phyloP scores from a whole-genome alignment of 1,140 invertebrate species.

The Papilio helenus region DNA sequence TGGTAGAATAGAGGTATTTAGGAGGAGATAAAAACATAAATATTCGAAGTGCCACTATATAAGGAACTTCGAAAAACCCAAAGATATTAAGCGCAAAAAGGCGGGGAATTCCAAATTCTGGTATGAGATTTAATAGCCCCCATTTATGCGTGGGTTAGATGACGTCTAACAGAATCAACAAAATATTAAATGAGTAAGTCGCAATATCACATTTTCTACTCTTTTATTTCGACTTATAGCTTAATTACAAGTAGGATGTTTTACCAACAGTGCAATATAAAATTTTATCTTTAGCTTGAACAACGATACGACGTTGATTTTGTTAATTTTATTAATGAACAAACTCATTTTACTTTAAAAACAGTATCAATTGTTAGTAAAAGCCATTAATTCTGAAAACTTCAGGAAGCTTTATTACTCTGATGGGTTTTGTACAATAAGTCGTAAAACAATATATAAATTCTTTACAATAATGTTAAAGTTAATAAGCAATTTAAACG shows the following conservation, averaged over 20 bases:
- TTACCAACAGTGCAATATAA: too few relatives aligned
- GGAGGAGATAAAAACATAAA: too few relatives aligned
- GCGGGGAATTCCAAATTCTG: background rate
- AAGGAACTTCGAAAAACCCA: background rate
- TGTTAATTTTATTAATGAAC: too few relatives aligned
- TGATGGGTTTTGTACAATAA: background rate
- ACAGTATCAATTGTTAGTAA: too few relatives aligned
- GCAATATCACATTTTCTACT: background rate
- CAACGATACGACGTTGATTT: too few relatives aligned
- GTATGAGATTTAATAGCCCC: background rate
- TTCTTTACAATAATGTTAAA: background rate
- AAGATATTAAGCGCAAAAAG: background rate
- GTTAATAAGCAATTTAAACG: slow-evolving; percentile 15
- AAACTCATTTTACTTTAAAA: too few relatives aligned
- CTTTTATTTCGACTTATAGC: too few relatives aligned
- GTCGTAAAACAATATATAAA: background rate
- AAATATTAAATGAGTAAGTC: background rate
- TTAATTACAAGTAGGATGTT: too few relatives aligned
- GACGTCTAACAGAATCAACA: background rate
- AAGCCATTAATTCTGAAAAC: too few relatives aligned
- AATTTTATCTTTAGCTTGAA: too few relatives aligned
- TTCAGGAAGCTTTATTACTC: too few relatives aligned
- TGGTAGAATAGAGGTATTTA: background rate
- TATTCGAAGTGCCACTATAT: background rate
- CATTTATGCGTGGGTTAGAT: background rate